Percentiles rank a stretch among this genome's conserved stretches.
Conservation (phyloP, 2,113 vertebrate species). For the Pterophyllum scalare region DNA sequence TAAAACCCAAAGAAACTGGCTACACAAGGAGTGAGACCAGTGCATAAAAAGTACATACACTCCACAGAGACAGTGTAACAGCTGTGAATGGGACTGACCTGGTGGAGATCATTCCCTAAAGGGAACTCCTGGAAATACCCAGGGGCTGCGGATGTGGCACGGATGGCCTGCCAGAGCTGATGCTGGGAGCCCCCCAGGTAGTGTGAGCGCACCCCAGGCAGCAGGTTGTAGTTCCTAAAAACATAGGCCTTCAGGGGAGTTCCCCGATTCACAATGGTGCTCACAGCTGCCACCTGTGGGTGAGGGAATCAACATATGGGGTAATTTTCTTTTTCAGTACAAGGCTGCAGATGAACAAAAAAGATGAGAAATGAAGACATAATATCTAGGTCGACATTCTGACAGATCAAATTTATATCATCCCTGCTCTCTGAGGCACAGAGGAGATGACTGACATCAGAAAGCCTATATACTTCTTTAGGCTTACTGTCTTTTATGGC, state of each 20-base stretch:
- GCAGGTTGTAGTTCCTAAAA: slow-evolving; percentile 95
- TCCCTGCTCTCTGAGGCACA: slow-evolving; percentile 12
- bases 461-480: not conserved
- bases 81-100: slow-evolving; percentile 78
- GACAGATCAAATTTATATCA: slow-evolving; percentile 24
- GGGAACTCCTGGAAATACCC: slow-evolving; percentile 95
- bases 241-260: slow-evolving; percentile 92
- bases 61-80: not conserved
- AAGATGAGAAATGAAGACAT: not conserved
- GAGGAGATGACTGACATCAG: slow-evolving; percentile 15
- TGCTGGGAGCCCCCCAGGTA: slow-evolving; percentile 93
- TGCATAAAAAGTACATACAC: too few relatives aligned
- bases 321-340: not conserved
- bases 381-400: not conserved
- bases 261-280: slow-evolving; percentile 93
- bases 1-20: too few relatives aligned
- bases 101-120: slow-evolving; percentile 91
- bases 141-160: slow-evolving; percentile 93
- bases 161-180: slow-evolving; percentile 94
- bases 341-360: slow-evolving; percentile 21
- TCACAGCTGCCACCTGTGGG: slow-evolving; percentile 91
- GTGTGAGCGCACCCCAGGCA: slow-evolving; percentile 90
- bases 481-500: not conserved
- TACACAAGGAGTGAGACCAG: too few relatives aligned
- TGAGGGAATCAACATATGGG: not conserved